Base-by-base conservation (phyloP, 1,140 invertebrate genomes). In the Linepithema humile region DNA sequence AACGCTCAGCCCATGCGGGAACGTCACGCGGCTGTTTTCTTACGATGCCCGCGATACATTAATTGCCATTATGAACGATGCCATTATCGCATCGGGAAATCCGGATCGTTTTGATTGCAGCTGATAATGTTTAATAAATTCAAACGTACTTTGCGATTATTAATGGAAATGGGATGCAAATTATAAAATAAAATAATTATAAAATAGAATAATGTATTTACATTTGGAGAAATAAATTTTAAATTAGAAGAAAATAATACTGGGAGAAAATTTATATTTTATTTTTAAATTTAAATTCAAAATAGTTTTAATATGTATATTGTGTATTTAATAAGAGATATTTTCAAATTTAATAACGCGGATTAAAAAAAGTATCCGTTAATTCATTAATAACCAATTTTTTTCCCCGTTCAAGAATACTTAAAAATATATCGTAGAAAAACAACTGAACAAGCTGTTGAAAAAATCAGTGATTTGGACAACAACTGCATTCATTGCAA, bases 21-120 rank as follows among this genome's bases (percentile, higher is more conserved):
- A 53, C 74, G 45, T 78, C 74, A 67, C 32, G 48, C 45, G 62
- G 62, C 35, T 78, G 64, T 80, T 80, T 80, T 80, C 75, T 80
- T 80, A 80, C 62, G 45, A 78, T 55, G 17, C 12, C 17, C 62
- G 62, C 45, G 62, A 78, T 80, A 55, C 50, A 80, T 70, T 80
- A 80, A 80, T 80, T 70, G 75, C 75, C 38, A 80, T 80, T 70
- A 57, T 10, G 38, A 40, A 55, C 75, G 48, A 7, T 15, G n/a
- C 20, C 48, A 43, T 78, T 69, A 78, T 80, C 75, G 26, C 64
- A 80, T 80, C 75, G 64, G 48, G 50, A 43, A 69, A 70, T 43
- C 64, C 64, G 10, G 26, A 80, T 70, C 35, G 45, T 23, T 32
- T 35, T 12, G 62, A 50, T 65, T 45, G 60, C 60, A 26, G 23